Conservation (phyloP, 2,113 vertebrate species). For the Oxyruncus cristatus region DNA sequence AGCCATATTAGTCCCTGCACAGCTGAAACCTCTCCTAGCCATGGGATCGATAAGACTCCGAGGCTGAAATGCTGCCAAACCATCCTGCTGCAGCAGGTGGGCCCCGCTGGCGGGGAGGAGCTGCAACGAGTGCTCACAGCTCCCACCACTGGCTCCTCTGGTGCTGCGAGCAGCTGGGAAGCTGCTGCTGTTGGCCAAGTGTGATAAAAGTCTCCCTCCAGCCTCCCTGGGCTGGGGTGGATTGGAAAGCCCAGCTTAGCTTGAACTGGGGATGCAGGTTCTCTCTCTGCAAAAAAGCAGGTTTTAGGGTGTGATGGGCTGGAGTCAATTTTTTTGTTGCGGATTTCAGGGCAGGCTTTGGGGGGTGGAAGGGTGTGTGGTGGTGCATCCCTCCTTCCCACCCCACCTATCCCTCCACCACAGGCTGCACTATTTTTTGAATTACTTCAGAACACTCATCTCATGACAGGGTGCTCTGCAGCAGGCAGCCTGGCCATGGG, state of each 20-base stretch:
- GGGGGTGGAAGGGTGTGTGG: neutral
- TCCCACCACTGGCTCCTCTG: neutral
- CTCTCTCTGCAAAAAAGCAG: neutral
- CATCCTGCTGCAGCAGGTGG: conserved; percentile 16
- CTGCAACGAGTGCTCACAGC: neutral
- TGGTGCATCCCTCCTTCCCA: neutral
- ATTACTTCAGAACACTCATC: neutral
- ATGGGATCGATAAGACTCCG: neutral
- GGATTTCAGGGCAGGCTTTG: neutral
- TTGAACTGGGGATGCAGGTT: neutral
- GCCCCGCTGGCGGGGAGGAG: neutral
- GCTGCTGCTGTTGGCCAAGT: neutral
- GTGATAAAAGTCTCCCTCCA: neutral
- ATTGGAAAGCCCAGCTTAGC: neutral
- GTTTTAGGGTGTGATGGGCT: neutral
- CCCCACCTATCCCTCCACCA: too few relatives aligned
- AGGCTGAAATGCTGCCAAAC: neutral
- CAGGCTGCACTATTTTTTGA: neutral
- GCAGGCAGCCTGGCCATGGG: neutral
- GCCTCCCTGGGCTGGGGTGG: neutral
- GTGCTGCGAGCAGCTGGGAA: neutral
- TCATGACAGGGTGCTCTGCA: neutral
- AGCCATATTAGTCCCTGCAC: neutral
- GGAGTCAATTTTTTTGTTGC: neutral
- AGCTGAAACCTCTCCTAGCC: neutral